Evolutionary conservation across 1,140 invertebrate species (phyloP).

Genomic region (Meloidogyne exigua): DNA sequence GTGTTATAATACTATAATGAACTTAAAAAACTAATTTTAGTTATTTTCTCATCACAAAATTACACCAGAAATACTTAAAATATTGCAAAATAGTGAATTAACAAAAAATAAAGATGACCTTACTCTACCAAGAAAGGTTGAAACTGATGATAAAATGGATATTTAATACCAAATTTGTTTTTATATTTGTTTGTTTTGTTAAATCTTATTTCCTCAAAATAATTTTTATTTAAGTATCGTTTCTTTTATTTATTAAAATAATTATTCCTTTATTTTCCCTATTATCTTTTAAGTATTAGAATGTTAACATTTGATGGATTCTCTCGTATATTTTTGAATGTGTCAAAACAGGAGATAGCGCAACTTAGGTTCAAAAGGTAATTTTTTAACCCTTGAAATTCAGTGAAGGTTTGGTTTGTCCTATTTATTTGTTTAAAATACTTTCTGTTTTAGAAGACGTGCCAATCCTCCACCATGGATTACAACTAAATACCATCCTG

Average conservation of each 20-base stretch:
- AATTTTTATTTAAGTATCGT: conserved; percentile 3
- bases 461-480: conserved; percentile 38
- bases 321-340: neutral
- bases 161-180: conserved; percentile 12
- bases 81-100: conserved; percentile 27
- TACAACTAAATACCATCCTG: conserved; percentile 4
- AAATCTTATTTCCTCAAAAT: neutral
- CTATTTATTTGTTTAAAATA: neutral
- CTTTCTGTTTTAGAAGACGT: conserved; percentile 2
- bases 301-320: neutral
- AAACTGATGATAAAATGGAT: conserved; percentile 38
- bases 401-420: neutral
- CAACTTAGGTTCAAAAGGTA: conserved; percentile 22
- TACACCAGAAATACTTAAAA: conserved; percentile 26
- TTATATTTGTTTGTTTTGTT: neutral
- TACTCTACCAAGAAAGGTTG: too few species aligned
- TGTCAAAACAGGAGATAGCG: conserved; percentile 1
- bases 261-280: neutral
- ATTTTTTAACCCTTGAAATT: neutral
- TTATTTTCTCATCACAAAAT: conserved; percentile 37
- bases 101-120: neutral
- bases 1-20: neutral
- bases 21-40: conserved; percentile 24
- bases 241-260: conserved; percentile 8
- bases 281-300: neutral